Conservation (phyloP, 2,113 vertebrate species). For the Cyphomyrus plagiostoma region DNA sequence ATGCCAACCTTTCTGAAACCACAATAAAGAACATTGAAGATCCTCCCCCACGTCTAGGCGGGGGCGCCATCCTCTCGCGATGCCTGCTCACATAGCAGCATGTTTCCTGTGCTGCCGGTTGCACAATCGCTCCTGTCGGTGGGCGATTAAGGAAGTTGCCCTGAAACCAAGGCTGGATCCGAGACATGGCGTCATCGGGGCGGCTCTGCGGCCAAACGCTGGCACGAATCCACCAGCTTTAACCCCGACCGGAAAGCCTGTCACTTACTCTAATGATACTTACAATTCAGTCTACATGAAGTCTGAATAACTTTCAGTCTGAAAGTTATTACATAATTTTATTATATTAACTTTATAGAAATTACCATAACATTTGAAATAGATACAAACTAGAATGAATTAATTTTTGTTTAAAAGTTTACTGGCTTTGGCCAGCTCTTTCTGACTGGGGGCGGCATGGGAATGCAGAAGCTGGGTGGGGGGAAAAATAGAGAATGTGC, state of each 20-base stretch:
- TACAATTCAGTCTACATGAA: neutral
- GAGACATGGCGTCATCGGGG: neutral
- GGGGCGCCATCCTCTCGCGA: rapidly evolving
- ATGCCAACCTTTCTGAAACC: neutral
- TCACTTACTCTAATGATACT: neutral
- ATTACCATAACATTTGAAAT: neutral
- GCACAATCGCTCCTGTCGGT: neutral
- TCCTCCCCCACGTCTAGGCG: neutral
- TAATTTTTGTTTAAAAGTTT: neutral
- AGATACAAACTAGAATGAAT: neutral
- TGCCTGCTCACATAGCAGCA: neutral
- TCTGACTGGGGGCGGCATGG: neutral
- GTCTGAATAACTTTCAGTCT: too few relatives aligned
- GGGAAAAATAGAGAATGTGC: neutral
- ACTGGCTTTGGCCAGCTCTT: too few relatives aligned
- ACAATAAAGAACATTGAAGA: neutral
- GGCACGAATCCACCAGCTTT: too few relatives aligned
- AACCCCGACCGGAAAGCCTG: too few relatives aligned
- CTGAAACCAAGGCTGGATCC: neutral
- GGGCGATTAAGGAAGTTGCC: neutral
- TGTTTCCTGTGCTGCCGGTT: neutral
- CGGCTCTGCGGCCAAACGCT: neutral
- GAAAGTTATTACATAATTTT: neutral
- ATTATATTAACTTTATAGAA: neutral
- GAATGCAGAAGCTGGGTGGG: neutral